Conservation (phyloP, 2,113 vertebrate genomes). For the Corythornis vintsioides region DNA sequence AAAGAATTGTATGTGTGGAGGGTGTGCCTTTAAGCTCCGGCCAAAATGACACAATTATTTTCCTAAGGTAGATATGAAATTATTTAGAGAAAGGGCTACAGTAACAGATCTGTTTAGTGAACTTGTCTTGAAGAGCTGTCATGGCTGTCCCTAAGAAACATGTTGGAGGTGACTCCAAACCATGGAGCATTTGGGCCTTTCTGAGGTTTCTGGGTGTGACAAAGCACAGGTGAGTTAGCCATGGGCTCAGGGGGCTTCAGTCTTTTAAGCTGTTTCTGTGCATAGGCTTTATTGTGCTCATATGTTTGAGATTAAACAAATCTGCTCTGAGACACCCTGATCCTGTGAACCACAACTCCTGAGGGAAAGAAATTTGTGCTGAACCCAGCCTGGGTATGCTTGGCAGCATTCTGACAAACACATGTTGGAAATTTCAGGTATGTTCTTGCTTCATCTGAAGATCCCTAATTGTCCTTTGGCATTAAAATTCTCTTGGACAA, state of each 20-base stretch:
- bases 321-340: background rate
- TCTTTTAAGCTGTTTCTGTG: background rate
- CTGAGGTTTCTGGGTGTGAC: background rate
- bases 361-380: fast-evolving
- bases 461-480: background rate
- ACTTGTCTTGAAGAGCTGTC: background rate
- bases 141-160: background rate
- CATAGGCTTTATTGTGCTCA: background rate
- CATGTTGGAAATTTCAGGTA: background rate
- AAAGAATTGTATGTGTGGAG: background rate
- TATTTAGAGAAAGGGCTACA: background rate
- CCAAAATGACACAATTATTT: background rate
- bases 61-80: background rate
- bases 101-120: background rate
- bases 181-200: background rate
- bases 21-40: background rate
- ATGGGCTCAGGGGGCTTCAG: background rate
- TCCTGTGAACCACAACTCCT: background rate
- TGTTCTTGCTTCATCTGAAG: background rate
- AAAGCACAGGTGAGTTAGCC: background rate
- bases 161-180: background rate
- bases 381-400: background rate
- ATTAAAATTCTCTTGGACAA: background rate
- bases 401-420: background rate
- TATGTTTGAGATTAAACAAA: background rate